Evolutionary conservation across 2,888 invertebrate genomes (phyloP), one percentile per base, ranked within the genome.

Genomic region (Drosophila testacea): DNA sequence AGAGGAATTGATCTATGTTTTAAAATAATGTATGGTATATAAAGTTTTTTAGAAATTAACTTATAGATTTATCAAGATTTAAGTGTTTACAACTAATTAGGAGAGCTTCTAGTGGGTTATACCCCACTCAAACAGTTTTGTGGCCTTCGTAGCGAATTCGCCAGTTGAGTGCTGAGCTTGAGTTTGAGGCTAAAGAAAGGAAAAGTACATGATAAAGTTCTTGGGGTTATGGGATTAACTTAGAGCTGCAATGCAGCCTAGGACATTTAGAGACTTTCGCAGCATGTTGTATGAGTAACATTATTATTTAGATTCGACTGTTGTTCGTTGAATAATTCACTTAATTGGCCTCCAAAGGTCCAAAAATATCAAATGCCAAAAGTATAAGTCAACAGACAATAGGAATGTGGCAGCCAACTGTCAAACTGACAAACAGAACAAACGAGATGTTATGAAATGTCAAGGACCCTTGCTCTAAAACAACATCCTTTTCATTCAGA

Each of bases 321-420:
- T 73, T 60, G 69, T 36, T 16, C 46, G 39, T 69, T 88, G 83
- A 83, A 83, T 83, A 83, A 85, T 88, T 83, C 76, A 83, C 69
- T 62, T 83, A 83, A 85, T 85, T 88, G 81, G 69, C 50, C 73
- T 69, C 80, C 51, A 50, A 67, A 72, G 77, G 38, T 42, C 36
- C 16, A 46, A 46, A 56, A 30, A 56, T 60, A 75, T 78, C 52
- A 67, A 82, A 77, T 77, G 83, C 60, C 77, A 82, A 60, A 60
- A 78, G 69, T 73, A 57, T 59, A 76, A 69, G 73, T 54, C 41
- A 10, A 30, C 41, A 16, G 13, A 30, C 36, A 47, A 11, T 6
- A 3, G 7, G n/a, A 55, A 52, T 46, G 47, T 47, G 42, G 36
- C 22, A 42, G 55, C 9, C 56, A 67, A 67, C 69, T 75, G 80